Percentiles rank a stretch among this genome's conserved stretches.
Conservation (phyloP, 1,140 invertebrate genomes). For the Zaprionus davidi region DNA sequence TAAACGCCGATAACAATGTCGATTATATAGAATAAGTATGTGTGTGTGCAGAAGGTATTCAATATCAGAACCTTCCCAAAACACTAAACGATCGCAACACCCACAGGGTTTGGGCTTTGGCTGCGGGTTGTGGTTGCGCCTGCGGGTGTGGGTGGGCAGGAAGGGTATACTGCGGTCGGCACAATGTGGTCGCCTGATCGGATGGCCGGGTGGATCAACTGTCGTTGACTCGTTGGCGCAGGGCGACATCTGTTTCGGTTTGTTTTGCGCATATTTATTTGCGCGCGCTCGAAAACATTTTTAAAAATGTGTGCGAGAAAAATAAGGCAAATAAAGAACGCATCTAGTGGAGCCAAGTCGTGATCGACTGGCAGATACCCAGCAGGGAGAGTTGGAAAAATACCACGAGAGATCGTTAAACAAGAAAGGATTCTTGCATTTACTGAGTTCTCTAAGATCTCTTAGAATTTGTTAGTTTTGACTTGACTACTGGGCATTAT, state of each 20-base stretch:
- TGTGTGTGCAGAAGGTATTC: background rate
- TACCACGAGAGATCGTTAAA: no score
- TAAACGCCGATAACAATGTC: slow-evolving; percentile 4
- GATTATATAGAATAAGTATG: background rate
- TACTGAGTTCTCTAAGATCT: no score
- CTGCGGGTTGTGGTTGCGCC: background rate
- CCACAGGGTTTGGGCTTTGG: background rate
- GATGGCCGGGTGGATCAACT: background rate
- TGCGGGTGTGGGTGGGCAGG: background rate
- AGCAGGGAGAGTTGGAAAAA: background rate
- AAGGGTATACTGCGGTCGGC: slow-evolving; percentile 1
- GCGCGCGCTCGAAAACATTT: slow-evolving; percentile 28
- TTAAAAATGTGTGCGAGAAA: slow-evolving; percentile 15
- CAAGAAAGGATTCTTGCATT: no score
- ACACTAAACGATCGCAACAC: slow-evolving; percentile 1
- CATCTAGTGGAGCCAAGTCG: no score
- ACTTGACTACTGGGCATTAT: no score
- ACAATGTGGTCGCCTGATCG: background rate
- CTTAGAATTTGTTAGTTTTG: no score
- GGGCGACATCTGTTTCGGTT: slow-evolving; percentile 14
- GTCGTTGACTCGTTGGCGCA: background rate
- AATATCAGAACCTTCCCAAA: slow-evolving; percentile 4
- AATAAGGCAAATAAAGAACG: slow-evolving; percentile 20
- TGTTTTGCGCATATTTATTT: slow-evolving; percentile 33
- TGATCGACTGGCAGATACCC: background rate